phyloP scores from a whole-genome alignment of 1,140 invertebrate species.

The Trichogramma pretiosum region DNA sequence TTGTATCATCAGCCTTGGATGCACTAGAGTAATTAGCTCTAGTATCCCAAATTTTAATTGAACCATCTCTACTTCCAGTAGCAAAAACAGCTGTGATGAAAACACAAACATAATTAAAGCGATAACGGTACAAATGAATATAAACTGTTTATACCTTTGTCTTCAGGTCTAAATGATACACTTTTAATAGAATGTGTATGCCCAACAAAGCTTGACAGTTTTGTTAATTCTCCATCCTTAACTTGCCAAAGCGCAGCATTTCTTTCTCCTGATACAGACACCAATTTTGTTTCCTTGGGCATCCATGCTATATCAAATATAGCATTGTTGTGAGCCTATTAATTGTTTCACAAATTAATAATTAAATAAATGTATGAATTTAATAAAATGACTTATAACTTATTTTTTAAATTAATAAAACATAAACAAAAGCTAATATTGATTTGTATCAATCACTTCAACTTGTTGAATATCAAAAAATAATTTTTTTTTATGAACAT shows the following conservation, averaged over 20 bases:
- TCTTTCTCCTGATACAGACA: constrained; percentile 80
- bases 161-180: constrained; percentile 57
- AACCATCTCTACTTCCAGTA: constrained; percentile 75
- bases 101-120: background rate
- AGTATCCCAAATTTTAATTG: constrained; percentile 76
- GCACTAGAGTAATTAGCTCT: constrained; percentile 46
- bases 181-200: constrained; percentile 75
- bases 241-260: constrained; percentile 68
- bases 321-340: constrained; percentile 72
- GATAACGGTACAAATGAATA: background rate
- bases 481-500: too few relatives aligned
- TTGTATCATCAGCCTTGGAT: constrained; percentile 45
- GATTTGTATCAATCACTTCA: too few relatives aligned
- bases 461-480: too few relatives aligned
- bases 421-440: too few relatives aligned
- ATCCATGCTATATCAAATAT: constrained; percentile 85
- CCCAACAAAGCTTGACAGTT: constrained; percentile 54
- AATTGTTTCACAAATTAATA: background rate
- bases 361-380: background rate
- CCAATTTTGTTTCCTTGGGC: constrained; percentile 60
- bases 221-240: constrained; percentile 39
- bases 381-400: background rate
- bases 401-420: too few relatives aligned
- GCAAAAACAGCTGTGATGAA: constrained; percentile 59
- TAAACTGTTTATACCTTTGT: constrained; percentile 42